phyloP scores from a whole-genome alignment of 2,888 invertebrate species.

The Pristionchus entomophagus region DNA sequence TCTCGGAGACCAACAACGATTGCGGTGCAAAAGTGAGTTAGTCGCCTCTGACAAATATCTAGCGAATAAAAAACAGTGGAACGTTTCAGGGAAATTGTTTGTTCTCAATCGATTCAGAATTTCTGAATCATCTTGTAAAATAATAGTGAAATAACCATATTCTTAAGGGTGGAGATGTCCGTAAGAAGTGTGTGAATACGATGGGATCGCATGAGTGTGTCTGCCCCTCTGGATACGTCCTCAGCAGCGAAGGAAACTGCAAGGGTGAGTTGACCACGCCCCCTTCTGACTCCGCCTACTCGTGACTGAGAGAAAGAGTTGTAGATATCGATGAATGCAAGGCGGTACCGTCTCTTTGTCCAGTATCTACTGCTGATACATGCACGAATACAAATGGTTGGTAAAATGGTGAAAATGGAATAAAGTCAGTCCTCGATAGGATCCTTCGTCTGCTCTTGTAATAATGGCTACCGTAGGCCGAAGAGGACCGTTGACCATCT shows the following conservation, averaged over 20 bases:
- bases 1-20: background rate
- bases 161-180: constrained; percentile 47
- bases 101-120: background rate
- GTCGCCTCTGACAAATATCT: too few species aligned
- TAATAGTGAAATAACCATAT: background rate
- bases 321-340: constrained; percentile 47
- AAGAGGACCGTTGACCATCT: constrained; percentile 38
- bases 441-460: constrained; percentile 43
- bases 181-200: constrained; percentile 31
- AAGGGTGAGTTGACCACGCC: background rate
- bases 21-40: background rate
- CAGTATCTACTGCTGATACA: constrained; percentile 39
- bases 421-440: background rate
- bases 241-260: background rate
- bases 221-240: constrained; percentile 6
- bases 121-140: background rate
- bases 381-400: constrained; percentile 49
- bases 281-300: background rate
- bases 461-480: constrained; percentile 47
- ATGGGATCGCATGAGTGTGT: constrained; percentile 15
- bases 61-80: too few species aligned
- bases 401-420: background rate
- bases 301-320: background rate
- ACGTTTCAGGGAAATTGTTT: background rate
- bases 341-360: constrained; percentile 38